These are phyloP conservation scores for Heliothis virescens DNA, from an alignment of 1,140 invertebrate species.

Conservation along the genomic window DNA sequence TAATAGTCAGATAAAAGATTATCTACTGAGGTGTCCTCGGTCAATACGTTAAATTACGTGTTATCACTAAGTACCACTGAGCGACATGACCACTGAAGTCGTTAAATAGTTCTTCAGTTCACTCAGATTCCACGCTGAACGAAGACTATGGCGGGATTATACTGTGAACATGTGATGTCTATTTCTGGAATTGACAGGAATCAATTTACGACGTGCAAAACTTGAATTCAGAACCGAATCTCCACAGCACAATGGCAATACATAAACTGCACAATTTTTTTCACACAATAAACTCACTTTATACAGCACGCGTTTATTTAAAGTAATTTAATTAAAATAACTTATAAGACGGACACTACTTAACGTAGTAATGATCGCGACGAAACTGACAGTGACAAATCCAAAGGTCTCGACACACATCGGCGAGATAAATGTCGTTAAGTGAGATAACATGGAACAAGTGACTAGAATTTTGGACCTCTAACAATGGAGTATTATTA, in stretches of 20 bases:
- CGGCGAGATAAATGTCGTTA: constrained; percentile 70
- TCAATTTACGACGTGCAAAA: neutral
- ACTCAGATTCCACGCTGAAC: neutral
- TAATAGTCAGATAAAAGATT: constrained; percentile 85
- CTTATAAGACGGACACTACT: constrained; percentile 36
- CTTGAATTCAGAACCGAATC: neutral
- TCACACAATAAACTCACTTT: neutral
- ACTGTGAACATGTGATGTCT: neutral
- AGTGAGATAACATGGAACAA: constrained; percentile 63
- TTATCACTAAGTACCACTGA: constrained; percentile 62
- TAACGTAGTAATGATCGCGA: constrained; percentile 10
- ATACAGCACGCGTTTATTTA: neutral
- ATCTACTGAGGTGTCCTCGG: constrained; percentile 82
- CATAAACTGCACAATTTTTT: neutral
- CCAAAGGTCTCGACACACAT: constrained; percentile 70
- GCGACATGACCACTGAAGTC: constrained; percentile 46
- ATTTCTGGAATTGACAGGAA: neutral
- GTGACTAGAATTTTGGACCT: constrained; percentile 40
- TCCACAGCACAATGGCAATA: neutral
- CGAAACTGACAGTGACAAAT: constrained; percentile 46
- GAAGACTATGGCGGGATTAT: neutral
- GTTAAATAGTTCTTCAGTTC: constrained; percentile 20
- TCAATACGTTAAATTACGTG: constrained; percentile 79
- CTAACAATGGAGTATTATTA: constrained; percentile 25
- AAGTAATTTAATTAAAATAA: neutral